A percentile compares a stretch with the other conserved stretches of the same genome.
phyloP scores from a whole-genome alignment of 2,888 invertebrate genomes.

The Pegoplata infirma region DNA sequence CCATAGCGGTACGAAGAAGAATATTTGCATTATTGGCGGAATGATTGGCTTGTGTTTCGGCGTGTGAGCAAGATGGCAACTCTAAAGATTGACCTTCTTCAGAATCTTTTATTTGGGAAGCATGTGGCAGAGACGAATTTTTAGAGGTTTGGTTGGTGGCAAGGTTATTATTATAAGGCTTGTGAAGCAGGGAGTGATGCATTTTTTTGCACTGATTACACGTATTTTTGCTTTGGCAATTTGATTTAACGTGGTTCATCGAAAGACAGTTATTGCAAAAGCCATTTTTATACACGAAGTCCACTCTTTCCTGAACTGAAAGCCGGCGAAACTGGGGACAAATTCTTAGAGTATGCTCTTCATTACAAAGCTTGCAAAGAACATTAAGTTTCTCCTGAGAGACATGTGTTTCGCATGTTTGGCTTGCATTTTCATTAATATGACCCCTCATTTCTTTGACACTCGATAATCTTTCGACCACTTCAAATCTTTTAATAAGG shows the following conservation, averaged over 20 bases:
- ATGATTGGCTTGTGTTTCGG: background rate
- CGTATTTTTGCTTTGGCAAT: background rate
- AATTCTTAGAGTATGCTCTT: background rate
- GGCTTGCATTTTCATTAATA: too few species aligned
- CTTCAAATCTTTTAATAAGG: slow-evolving; percentile 7
- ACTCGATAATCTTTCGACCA: background rate
- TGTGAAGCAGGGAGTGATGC: background rate
- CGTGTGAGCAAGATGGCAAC: too few species aligned
- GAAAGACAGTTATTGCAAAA: slow-evolving; percentile 6
- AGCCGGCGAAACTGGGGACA: too few species aligned
- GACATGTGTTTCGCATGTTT: too few species aligned
- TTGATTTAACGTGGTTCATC: background rate
- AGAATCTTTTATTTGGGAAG: too few species aligned
- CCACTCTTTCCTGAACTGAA: background rate
- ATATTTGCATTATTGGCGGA: background rate
- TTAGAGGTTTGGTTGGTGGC: background rate
- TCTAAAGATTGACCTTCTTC: too few species aligned
- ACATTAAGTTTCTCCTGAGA: background rate
- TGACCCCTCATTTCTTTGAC: too few species aligned
- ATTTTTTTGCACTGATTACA: background rate
- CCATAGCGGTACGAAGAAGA: background rate
- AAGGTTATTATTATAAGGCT: too few species aligned
- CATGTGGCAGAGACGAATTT: too few species aligned
- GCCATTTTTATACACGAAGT: background rate
- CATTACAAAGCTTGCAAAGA: background rate